Percentiles rank a stretch among this genome's conserved stretches.
Evolutionary conservation across 2,888 invertebrate genomes (phyloP).

Genomic region (Oscheius sp.): DNA sequence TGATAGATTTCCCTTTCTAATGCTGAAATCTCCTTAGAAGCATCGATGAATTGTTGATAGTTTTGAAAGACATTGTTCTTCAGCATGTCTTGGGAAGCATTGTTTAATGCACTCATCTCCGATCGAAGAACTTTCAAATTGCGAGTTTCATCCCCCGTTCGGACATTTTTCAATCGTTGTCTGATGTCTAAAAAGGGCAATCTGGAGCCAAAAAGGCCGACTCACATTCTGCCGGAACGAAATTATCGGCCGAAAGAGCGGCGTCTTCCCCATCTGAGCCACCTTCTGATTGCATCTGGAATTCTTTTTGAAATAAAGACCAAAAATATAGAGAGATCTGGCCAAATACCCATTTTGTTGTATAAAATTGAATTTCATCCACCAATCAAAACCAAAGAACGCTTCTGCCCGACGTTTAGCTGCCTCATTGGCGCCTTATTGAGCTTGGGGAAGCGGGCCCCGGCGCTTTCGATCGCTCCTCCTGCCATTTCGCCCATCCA

Average conservation of each 20-base stretch:
- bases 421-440: too few species aligned
- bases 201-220: background rate
- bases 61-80: slow-evolving; percentile 68
- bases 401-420: too few species aligned
- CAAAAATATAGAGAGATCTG: background rate
- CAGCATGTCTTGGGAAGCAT: slow-evolving; percentile 56
- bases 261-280: background rate
- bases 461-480: too few species aligned
- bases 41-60: slow-evolving; percentile 68
- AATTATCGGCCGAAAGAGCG: slow-evolving; percentile 19
- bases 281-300: slow-evolving; percentile 9
- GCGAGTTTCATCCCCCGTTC: slow-evolving; percentile 63
- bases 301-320: background rate
- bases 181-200: slow-evolving; percentile 46
- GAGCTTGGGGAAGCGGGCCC: too few species aligned
- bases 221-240: slow-evolving; percentile 49
- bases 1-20: slow-evolving; percentile 78
- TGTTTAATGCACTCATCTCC: slow-evolving; percentile 50
- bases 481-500: too few species aligned
- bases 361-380: too few species aligned
- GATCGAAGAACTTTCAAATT: slow-evolving; percentile 54
- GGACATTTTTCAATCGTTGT: slow-evolving; percentile 56
- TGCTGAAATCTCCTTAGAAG: slow-evolving; percentile 67
- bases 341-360: too few species aligned
- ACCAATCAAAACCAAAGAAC: too few species aligned